A percentile compares a stretch with the other conserved stretches of the same genome.
These are phyloP conservation scores for Siniperca knerii DNA, from an alignment of 2,113 vertebrate genomes.

Conservation along the genomic window DNA sequence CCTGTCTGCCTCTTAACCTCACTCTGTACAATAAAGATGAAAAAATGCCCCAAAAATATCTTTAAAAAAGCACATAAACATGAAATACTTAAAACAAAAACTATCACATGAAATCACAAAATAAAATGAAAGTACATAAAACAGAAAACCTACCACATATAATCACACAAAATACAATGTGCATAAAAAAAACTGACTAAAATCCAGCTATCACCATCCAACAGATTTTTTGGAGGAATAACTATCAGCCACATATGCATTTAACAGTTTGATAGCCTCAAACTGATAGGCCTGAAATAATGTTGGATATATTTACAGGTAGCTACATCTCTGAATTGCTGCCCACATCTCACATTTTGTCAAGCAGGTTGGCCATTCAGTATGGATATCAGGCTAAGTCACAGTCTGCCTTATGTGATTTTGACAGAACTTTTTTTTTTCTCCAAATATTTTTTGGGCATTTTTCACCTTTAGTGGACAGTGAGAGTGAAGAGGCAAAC, in stretches of 20 bases:
- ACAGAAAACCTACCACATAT: background rate
- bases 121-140: background rate
- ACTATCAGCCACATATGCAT: background rate
- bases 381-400: background rate
- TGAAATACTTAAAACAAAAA: background rate
- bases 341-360: background rate
- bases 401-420: background rate
- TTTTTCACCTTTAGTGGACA: too few relatives aligned
- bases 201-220: background rate
- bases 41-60: too few relatives aligned
- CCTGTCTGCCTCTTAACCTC: too few relatives aligned
- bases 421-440: too few relatives aligned
- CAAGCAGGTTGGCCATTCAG: background rate
- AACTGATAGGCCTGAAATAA: background rate
- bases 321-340: background rate
- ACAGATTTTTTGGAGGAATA: background rate
- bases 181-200: background rate
- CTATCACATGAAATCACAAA: background rate
- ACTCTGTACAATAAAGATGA: too few relatives aligned
- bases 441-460: too few relatives aligned
- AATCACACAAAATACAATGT: background rate
- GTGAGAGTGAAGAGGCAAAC: too few relatives aligned
- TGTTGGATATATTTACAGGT: background rate
- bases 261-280: background rate
- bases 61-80: background rate